Evolutionary conservation across 2,797 vertebrate genomes (phyloP), one percentile per base, ranked within the genome.

Genomic region (Sciurus carolinensis): DNA sequence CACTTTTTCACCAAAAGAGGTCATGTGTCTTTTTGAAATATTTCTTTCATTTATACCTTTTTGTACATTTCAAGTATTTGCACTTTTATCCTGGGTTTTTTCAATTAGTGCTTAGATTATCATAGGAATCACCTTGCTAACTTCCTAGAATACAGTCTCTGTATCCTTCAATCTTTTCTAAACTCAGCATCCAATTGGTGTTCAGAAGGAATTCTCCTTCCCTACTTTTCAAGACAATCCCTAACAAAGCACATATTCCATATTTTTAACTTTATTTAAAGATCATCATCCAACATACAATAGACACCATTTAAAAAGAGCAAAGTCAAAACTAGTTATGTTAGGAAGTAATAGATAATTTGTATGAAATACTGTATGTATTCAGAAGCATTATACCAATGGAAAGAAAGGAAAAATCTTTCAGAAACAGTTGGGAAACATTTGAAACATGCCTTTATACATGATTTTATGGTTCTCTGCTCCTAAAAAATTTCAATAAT

Each of bases 341-440:
- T 89, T 91, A 39, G 28, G 47, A 95, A 95, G 18, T 44, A 81
- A 76, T 39, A 7, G 39, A 54, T 85, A 95, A 92, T 87, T 95
- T 30, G 82, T 42, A 69, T 71, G 44, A 92, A 90, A 50, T 11
- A 1, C 8, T 79, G 50, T 82, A 42, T 76, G 18, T 88, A 42
- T 89, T 91, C 42, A 88, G 66, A 83, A 92, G 14, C 18, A 73
- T 47, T 86, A 77, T 28, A 88, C 5, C 47, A 71, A 62, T 72
- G 30, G 62, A 91, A 77, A 85, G 39, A 81, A 92, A 90, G 66
- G 67, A 87, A n/a, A 76, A 73, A 15, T 44, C 42, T 73, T 87
- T 91, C 79, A 92, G 44, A 69, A 81, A 85, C 14, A 77, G 44
- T 82, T 91, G 20, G 47, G 39, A 91, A 87, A 79, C 7, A 81